A percentile compares a stretch with the other conserved stretches of the same genome.
Conservation (phyloP, 2,113 vertebrate species). For the Trachemys scripta region DNA sequence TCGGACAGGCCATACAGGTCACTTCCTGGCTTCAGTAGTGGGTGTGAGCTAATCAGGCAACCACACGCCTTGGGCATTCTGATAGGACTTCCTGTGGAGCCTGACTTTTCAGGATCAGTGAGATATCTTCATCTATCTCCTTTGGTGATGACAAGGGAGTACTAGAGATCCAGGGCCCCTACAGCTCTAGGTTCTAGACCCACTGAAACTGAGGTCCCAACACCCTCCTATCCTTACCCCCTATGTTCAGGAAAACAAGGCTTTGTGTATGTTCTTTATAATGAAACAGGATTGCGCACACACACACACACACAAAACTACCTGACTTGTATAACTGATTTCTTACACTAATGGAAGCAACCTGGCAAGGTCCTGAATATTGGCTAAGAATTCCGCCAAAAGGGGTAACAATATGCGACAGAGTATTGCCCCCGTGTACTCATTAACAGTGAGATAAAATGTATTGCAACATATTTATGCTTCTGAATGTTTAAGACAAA, state of each 20-base stretch:
- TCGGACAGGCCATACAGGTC: too few species aligned
- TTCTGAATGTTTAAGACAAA: rapidly evolving
- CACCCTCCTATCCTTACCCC: background rate
- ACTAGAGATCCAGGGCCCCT: too few species aligned
- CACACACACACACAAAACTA: background rate
- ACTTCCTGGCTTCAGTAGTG: too few species aligned
- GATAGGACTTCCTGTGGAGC: too few species aligned
- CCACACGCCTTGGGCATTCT: too few species aligned
- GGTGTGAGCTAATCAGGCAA: too few species aligned
- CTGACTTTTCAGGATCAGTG: too few species aligned
- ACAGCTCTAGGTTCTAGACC: background rate
- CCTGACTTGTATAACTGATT: too few species aligned
- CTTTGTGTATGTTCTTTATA: background rate
- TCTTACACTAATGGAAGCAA: background rate
- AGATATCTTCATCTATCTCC: too few species aligned
- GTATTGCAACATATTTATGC: background rate
- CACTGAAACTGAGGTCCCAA: background rate
- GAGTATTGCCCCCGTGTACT: background rate
- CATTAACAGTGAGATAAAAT: background rate
- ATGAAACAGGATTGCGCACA: background rate
- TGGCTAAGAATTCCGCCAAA: background rate
- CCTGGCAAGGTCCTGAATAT: background rate
- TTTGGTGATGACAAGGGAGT: too few species aligned
- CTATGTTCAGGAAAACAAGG: background rate
- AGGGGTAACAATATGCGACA: background rate